A percentile compares a stretch with the other conserved stretches of the same genome.
phyloP scores from a whole-genome alignment of 2,888 invertebrate species.

The Zygogramma bicolorata region DNA sequence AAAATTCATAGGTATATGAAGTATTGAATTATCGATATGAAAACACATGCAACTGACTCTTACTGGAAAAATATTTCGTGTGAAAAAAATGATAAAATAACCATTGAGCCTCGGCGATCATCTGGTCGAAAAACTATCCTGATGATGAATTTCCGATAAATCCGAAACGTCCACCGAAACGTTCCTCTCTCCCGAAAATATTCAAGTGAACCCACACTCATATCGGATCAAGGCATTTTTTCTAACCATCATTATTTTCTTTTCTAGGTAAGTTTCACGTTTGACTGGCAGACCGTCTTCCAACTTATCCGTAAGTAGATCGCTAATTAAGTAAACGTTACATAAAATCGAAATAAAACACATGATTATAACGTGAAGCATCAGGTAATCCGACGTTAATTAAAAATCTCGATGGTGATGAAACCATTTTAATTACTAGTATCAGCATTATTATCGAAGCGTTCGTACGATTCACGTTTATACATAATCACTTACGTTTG shows the following conservation, averaged over 20 bases:
- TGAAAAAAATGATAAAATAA: too few relatives aligned
- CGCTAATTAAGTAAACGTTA: constrained; percentile 28
- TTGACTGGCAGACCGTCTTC: neutral
- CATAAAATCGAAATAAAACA: constrained; percentile 16
- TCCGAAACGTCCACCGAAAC: too few relatives aligned
- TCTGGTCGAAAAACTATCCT: too few relatives aligned
- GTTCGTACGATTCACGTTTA: neutral
- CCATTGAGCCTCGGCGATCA: too few relatives aligned
- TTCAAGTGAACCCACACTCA: too few relatives aligned
- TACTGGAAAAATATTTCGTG: too few relatives aligned
- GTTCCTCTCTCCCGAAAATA: too few relatives aligned
- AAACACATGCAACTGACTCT: too few relatives aligned
- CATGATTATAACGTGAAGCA: constrained; percentile 14
- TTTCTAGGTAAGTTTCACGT: constrained; percentile 27
- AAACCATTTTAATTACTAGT: constrained; percentile 22
- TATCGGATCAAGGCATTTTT: too few relatives aligned
- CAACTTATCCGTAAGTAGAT: constrained; percentile 17
- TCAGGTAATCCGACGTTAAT: constrained; percentile 14
- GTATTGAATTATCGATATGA: too few relatives aligned
- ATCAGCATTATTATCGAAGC: constrained; percentile 11
- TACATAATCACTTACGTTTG: neutral
- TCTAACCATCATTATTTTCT: neutral
- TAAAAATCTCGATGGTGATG: constrained; percentile 14
- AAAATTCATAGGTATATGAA: too few relatives aligned
- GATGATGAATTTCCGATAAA: too few relatives aligned